Evolutionary conservation across 2,113 vertebrate species (phyloP), one percentile per base, ranked within the genome.

Genomic region (Hydropotes inermis): DNA sequence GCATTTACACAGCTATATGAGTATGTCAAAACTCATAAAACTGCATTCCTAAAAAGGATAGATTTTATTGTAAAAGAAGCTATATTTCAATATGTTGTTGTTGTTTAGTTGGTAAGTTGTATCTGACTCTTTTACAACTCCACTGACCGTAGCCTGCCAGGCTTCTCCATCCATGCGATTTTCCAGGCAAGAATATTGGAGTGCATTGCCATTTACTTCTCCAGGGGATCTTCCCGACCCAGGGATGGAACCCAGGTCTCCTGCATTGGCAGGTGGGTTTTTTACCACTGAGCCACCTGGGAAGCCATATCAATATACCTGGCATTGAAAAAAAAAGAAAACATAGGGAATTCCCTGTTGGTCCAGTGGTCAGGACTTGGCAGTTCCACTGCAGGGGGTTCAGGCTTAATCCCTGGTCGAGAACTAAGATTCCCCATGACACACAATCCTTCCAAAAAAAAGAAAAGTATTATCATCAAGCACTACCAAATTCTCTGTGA

Each of bases 391-490:
- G 70, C 36, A 76, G 6, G 5, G 12, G 6, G 11, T 76, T 39
- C 70, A 43, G 23, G 39, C 23, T 76, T 43, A 43, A 27, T 76
- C 36, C 70, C 23, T 43, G 39, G 23, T 76, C 1, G 1, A 27
- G 39, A 43, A 76, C 39, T 43, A 43, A 76, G 70, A 43, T 76
- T 11, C 70, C 39, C 12, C 36, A 76, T 27, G 70, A 76, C 23
- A 76, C 0, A 12, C 70, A 76, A 6, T 43, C 23, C 23, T 27
- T 39, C 36, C 12, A 1, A 19, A 1, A 2, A 1, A 2, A 50
- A 83, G 4, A 39, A 60, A 39, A 9, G 3, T 6, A 67, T 25
- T 78, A 67, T 54, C 61, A 96, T 17, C 28, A 60, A 87, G 25
- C 21, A 54, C 21, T 30, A 67, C 27, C 81, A 87, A 79, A 82